Conservation (phyloP, 2,888 invertebrate genomes). For the Busseola fusca region DNA sequence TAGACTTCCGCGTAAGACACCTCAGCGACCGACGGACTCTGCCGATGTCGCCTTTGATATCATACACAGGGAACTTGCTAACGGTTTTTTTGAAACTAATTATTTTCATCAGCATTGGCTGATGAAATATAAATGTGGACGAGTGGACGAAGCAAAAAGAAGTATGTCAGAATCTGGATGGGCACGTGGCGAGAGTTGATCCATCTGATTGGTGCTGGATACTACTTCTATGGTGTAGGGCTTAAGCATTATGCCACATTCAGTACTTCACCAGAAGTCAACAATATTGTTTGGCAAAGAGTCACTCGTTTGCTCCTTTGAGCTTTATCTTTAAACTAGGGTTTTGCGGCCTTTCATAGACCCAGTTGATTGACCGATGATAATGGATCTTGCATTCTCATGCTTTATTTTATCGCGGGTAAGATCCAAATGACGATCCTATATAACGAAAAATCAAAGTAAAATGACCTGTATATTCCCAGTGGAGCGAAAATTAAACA, state of each 20-base stretch:
- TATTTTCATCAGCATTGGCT: conserved; percentile 8
- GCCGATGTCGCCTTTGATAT: conserved; percentile 55
- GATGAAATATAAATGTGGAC: neutral
- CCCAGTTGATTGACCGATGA: neutral
- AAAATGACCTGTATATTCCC: neutral
- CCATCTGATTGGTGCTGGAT: neutral
- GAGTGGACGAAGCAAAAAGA: neutral
- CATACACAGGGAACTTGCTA: conserved; percentile 12
- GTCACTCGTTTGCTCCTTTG: neutral
- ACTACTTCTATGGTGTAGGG: neutral
- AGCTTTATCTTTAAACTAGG: neutral
- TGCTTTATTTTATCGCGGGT: no score
- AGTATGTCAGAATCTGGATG: neutral
- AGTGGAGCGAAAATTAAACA: conserved; percentile 13
- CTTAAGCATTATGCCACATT: neutral
- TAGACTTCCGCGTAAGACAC: conserved; percentile 81
- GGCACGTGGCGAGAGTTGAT: no score
- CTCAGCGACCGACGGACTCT: conserved; percentile 51
- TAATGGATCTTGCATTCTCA: neutral
- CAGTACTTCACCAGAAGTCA: neutral
- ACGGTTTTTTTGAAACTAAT: conserved; percentile 2
- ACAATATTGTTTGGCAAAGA: neutral
- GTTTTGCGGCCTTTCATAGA: neutral
- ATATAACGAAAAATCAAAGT: conserved; percentile 4
- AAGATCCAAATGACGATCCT: neutral